phyloP scores from a whole-genome alignment of 2,797 vertebrate genomes.

The Enteromius afrohamiltoni region DNA sequence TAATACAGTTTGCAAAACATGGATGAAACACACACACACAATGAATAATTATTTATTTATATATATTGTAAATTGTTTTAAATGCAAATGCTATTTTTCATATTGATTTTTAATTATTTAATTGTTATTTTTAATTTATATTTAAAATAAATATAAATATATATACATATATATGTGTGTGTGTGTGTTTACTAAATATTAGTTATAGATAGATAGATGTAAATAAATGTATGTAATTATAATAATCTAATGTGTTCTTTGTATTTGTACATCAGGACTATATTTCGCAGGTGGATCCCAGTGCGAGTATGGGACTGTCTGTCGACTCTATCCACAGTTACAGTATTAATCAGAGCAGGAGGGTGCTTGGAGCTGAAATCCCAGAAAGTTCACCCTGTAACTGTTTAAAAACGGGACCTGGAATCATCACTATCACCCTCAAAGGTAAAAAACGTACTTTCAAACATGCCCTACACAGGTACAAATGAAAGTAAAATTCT shows the following conservation, averaged over 20 bases:
- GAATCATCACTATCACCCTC: conserved; percentile 79
- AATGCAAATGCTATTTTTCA: not conserved
- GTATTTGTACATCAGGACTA: conserved; percentile 82
- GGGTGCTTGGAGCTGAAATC: conserved; percentile 82
- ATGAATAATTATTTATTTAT: not conserved
- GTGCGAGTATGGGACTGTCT: conserved; percentile 88
- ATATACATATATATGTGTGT: too few relatives aligned
- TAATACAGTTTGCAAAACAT: not conserved
- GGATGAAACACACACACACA: not conserved
- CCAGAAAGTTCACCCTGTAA: conserved; percentile 82
- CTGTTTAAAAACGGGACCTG: conserved; percentile 77
- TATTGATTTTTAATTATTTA: too few relatives aligned
- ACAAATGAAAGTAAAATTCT: not conserved
- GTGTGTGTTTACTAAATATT: too few relatives aligned
- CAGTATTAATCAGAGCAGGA: conserved; percentile 84
- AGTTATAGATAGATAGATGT: not conserved
- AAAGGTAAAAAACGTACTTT: conserved; percentile 80
- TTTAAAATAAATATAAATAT: too few relatives aligned
- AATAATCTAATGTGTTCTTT: conserved; percentile 7
- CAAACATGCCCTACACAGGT: not conserved
- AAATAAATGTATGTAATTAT: not conserved
- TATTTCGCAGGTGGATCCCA: conserved; percentile 89
- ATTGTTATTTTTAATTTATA: too few relatives aligned
- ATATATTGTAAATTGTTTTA: not conserved
- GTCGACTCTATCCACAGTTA: conserved; percentile 89